Base-by-base conservation (phyloP, 2,888 invertebrate species). In the Galeopsomyia nigrocyanea region DNA sequence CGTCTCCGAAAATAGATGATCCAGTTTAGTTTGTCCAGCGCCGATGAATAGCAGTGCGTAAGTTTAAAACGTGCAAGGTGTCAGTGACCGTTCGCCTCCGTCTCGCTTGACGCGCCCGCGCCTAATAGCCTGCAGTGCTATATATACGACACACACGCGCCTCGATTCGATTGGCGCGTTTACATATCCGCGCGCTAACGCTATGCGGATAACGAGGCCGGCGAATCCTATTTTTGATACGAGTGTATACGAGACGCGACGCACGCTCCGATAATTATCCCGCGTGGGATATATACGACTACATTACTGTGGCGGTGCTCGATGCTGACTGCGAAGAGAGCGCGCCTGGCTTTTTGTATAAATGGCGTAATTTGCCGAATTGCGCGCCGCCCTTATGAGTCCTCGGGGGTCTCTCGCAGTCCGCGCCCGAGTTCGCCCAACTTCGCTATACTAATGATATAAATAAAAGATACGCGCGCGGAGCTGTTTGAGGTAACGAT, bases 381-480 rank as follows among this genome's bases (percentile, higher is more conserved):
- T 26, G 26, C 69, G 73, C 75, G 77, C 63, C 57, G 65, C 76
- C 77, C 78, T 81, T 80, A 80, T 76, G 80, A 79, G 80, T 75
- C 79, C 78, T 79, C 68, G 68, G 79, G 77, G 80, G 76, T 74
- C 74, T 26, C 26, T 26, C 76, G 79, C 78, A 7, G 39, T n/a
- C 66, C 2, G 21, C 46, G 22, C 55, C 66, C 2, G 21, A 26
- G 22, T 49, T 14, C 56, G 77, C 74, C 76, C 62, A 75, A 76
- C 76, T 71, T 74, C 71, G 68, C 72, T 73, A 73, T 75, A 77
- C 81, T 82, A 81, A 81, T 82, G 81, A 82, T 80, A 80, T 81
- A 81, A 82, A 82, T 81, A 80, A 82, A 82, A 82, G 82, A 81
- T 81, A 79, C 26, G 80, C 76, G 76, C 78, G 77, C 26, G 26